These are phyloP conservation scores for Ursus arctos DNA, from an alignment of 2,113 vertebrate genomes.

Conservation along the genomic window DNA sequence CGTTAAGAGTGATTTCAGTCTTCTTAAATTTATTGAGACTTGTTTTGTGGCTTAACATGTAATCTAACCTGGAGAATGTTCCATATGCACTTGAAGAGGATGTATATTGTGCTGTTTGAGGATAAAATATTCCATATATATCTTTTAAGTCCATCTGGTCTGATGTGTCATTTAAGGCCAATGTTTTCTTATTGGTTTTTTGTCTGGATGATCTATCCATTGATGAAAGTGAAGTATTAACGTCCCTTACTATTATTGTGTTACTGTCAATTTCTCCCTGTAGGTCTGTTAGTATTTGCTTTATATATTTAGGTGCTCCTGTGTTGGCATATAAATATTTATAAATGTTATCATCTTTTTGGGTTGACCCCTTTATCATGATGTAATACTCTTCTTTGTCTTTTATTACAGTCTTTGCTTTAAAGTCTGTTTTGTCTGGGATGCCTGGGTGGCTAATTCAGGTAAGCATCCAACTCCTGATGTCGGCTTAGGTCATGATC, in stretches of 20 bases:
- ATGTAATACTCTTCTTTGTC: background rate
- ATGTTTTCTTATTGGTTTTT: background rate
- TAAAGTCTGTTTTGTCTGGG: background rate
- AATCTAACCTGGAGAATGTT: background rate
- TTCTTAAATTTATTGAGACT: background rate
- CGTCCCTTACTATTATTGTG: background rate
- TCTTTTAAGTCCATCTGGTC: background rate
- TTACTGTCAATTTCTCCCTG: background rate
- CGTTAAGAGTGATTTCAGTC: background rate
- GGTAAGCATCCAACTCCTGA: background rate
- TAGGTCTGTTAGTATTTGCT: background rate
- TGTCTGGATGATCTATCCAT: background rate
- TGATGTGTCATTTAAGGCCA: background rate
- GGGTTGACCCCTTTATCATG: background rate
- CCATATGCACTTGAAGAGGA: background rate
- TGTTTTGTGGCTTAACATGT: background rate
- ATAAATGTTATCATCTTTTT: background rate
- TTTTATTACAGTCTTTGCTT: background rate
- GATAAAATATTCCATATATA: background rate
- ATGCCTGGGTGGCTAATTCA: background rate
- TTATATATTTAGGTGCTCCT: background rate
- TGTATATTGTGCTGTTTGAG: background rate
- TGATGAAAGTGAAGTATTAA: background rate
- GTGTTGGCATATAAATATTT: background rate
- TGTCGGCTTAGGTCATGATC: background rate